Evolutionary conservation across 2,797 vertebrate genomes (phyloP).

Genomic region (Merluccius polli): DNA sequence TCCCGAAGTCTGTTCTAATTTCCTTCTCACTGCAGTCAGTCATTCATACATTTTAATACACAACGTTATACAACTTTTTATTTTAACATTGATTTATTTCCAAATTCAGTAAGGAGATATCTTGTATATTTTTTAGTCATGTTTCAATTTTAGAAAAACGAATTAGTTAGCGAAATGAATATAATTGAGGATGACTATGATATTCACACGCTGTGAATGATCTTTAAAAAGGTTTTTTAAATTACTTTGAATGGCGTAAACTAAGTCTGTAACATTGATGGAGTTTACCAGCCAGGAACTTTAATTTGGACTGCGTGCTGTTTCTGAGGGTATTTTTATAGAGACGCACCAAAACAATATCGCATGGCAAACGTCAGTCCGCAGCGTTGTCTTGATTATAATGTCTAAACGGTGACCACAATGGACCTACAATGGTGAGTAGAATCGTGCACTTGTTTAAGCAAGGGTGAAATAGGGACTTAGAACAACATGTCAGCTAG

Average conservation of each 20-base stretch:
- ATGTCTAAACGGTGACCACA: slow-evolving; percentile 54
- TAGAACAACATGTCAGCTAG: not conserved
- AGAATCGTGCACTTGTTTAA: not conserved
- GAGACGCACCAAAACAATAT: not conserved
- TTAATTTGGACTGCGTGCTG: not conserved
- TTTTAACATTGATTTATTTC: not conserved
- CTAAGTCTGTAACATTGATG: not conserved
- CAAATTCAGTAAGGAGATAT: no score
- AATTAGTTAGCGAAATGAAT: not conserved
- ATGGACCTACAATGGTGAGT: slow-evolving; percentile 2
- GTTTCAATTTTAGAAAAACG: not conserved
- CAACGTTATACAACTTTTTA: not conserved
- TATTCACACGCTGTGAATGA: not conserved
- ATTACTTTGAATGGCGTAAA: not conserved
- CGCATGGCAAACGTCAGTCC: not conserved
- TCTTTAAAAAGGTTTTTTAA: not conserved
- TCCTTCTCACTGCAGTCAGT: not conserved
- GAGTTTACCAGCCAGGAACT: not conserved
- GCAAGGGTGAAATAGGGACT: not conserved
- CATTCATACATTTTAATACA: not conserved
- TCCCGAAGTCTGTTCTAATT: not conserved
- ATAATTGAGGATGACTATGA: not conserved
- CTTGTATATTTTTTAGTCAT: no score
- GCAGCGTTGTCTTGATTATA: not conserved
- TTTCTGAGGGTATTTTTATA: not conserved